phyloP scores from a whole-genome alignment of 2,888 invertebrate species.

The Perizoma affinitatum region DNA sequence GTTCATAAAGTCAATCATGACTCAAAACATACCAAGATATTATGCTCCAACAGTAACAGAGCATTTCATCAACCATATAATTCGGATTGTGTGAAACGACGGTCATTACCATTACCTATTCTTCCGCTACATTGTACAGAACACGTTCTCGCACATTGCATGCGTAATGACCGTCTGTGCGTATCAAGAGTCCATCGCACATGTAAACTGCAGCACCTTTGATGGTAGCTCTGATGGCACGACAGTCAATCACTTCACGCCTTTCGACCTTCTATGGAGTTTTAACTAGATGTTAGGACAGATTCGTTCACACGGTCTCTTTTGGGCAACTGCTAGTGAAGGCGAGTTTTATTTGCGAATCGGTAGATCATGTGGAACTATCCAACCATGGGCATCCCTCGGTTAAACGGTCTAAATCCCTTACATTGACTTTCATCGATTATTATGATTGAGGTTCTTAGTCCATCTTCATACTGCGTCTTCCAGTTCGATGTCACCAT shows the following conservation, averaged over 20 bases:
- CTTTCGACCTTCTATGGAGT: constrained; percentile 8
- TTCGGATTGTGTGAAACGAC: constrained; percentile 42
- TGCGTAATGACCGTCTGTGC: constrained; percentile 63
- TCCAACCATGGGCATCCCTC: no score
- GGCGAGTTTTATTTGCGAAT: no score
- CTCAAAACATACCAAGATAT: no score
- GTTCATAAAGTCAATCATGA: no score
- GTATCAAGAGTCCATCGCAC: constrained; percentile 51
- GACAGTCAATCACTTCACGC: constrained; percentile 37
- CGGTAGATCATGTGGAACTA: no score
- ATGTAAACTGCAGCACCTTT: constrained; percentile 41
- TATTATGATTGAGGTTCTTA: no score
- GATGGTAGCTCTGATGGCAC: constrained; percentile 37
- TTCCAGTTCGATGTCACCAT: no score
- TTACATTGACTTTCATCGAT: no score
- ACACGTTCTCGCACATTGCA: constrained; percentile 51
- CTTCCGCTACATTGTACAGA: constrained; percentile 37
- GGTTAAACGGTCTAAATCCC: no score
- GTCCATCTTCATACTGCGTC: no score
- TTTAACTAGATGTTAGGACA: neutral
- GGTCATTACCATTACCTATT: constrained; percentile 52
- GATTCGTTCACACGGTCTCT: neutral
- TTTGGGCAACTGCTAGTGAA: neutral
- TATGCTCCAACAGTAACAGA: neutral
- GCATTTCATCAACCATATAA: constrained; percentile 18